Percentiles rank a stretch among this genome's conserved stretches.
Conservation (phyloP, 2,113 vertebrate genomes). For the Aegithalos caudatus region DNA sequence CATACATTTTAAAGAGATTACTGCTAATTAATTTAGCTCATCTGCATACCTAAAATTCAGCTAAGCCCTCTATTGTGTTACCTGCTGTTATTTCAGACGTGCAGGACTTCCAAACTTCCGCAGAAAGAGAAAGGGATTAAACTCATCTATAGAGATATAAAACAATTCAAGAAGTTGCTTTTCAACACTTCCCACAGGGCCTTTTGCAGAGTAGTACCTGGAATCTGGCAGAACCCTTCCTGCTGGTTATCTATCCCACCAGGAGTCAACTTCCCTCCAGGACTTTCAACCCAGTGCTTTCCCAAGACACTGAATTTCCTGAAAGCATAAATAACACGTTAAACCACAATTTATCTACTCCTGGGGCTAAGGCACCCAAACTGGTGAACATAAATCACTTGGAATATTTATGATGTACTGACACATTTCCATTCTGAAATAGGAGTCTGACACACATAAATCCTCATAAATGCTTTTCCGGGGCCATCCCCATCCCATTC, state of each 20-base stretch:
- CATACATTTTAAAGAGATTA: conserved; percentile 55
- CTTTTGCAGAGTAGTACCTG: not conserved
- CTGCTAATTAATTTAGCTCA: conserved; percentile 63
- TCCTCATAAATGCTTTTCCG: not conserved
- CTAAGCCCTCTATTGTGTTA: conserved; percentile 42
- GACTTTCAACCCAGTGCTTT: not conserved
- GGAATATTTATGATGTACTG: not conserved
- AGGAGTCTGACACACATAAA: not conserved
- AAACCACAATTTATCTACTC: conserved; percentile 18
- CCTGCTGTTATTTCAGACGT: conserved; percentile 26
- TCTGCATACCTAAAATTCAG: conserved; percentile 37
- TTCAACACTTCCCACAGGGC: not conserved
- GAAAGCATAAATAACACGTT: not conserved
- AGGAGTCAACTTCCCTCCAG: not conserved
- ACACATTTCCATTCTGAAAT: conserved; percentile 16
- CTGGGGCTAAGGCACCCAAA: not conserved
- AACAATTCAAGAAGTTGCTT: conserved; percentile 4
- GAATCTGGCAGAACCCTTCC: not conserved
- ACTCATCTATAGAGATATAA: not conserved
- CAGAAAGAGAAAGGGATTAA: conserved; percentile 36
- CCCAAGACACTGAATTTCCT: conserved; percentile 1
- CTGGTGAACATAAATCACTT: rapidly evolving
- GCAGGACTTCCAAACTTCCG: not conserved
- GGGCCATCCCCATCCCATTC: not conserved
- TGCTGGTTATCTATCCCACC: not conserved